These are phyloP conservation scores for Heptranchias perlo DNA, from an alignment of 2,113 vertebrate genomes.

Conservation along the genomic window DNA sequence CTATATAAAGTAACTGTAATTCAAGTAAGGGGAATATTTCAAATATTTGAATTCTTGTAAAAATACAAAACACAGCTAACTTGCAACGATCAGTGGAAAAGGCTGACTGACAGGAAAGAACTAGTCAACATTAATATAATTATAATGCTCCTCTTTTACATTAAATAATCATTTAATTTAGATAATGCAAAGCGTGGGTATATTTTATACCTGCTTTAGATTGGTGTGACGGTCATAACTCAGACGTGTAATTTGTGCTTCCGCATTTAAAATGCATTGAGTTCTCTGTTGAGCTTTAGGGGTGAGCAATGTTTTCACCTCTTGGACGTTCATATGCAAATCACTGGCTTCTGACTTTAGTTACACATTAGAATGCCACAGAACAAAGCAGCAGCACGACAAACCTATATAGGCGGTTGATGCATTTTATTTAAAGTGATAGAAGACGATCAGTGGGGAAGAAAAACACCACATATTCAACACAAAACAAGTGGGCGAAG, in stretches of 20 bases:
- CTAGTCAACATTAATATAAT: not conserved
- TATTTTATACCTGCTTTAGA: not conserved
- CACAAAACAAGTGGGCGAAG: not conserved
- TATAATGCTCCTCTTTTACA: not conserved
- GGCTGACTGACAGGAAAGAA: not conserved
- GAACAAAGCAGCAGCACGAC: not conserved
- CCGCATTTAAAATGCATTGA: not conserved
- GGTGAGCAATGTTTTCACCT: not conserved
- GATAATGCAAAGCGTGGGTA: not conserved
- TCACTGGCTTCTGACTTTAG: not conserved
- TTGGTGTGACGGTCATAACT: not conserved
- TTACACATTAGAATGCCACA: not conserved
- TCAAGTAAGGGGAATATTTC: not conserved
- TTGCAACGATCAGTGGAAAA: not conserved
- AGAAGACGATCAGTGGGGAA: not conserved
- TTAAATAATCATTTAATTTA: not conserved
- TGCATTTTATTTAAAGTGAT: not conserved
- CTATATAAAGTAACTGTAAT: not conserved
- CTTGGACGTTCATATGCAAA: conserved; percentile 14
- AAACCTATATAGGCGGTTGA: not conserved
- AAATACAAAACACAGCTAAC: not conserved
- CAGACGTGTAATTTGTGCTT: conserved; percentile 1
- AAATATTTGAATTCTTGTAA: not conserved
- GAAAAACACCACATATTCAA: not conserved
- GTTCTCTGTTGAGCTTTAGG: not conserved